Base-by-base conservation (phyloP, 2,797 vertebrate species). In the Crenuchus spilurus region DNA sequence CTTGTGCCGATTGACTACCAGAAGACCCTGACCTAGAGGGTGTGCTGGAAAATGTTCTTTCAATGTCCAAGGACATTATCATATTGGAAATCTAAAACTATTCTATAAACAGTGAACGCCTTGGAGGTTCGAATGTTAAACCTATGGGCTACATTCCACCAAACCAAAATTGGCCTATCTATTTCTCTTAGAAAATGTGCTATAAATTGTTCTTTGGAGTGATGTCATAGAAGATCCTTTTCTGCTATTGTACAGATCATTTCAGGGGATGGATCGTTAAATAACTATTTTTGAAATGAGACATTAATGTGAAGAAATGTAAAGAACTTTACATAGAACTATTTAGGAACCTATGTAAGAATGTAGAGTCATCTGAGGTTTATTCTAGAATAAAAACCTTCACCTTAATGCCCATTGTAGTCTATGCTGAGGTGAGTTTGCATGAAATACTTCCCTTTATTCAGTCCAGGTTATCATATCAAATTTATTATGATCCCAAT, bases 401-500 rank as follows among this genome's bases (percentile, higher is more conserved):
- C 6, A 4, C 24, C 10, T 24, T 49, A 69, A 68, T 65, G 41
- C 48, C 64, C 35, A 52, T 33, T 44, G 11, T 39, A 52, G 22
- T 41, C 33, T 33, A 58, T 10, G 7, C 33, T 41, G 63, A 58
- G 72, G 64, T 42, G 55, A 65, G 26, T 39, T 67, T n/a, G 6
- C 9, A 33, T 72, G 28, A 30, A 74, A 68, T 67, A 57, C 73
- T 70, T 54, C 20, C 28, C 13, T 74, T 67, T 71, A 63, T 71
- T 58, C 51, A 77, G 28, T 76, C 60, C 67, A 73, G 42, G 72
- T 42, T 69, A 76, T 79, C 74, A 77, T 68, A 54, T 60, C 22
- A 77, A 42, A 82, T 79, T 68, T 77, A 79, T 82, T 72, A 82
- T 57, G 68, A 49, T 74, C 52, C 31, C 39, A 74, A 77, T 82